Conservation (phyloP, 1,140 invertebrate genomes). For the Papilio helenus region DNA sequence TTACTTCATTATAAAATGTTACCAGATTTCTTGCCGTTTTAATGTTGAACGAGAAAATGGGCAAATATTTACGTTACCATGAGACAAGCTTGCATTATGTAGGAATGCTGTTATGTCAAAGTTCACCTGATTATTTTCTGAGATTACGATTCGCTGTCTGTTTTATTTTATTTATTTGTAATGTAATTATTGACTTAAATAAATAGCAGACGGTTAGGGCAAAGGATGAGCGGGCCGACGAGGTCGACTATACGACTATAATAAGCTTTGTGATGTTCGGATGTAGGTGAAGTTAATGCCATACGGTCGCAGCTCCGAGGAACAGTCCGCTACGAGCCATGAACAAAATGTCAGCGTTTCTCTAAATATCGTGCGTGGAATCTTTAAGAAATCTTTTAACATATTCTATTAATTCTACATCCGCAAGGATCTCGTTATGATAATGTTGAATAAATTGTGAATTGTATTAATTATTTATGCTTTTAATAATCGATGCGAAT, state of each 20-base stretch:
- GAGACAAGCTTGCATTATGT: slow-evolving; percentile 48
- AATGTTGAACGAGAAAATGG: slow-evolving; percentile 49
- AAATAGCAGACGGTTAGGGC: slow-evolving; percentile 44
- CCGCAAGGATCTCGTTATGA: slow-evolving; percentile 41
- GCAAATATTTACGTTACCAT: slow-evolving; percentile 51
- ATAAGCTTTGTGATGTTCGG: slow-evolving; percentile 55
- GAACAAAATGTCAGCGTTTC: slow-evolving; percentile 65
- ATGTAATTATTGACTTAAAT: slow-evolving; percentile 44
- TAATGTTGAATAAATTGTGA: slow-evolving; percentile 24
- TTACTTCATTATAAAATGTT: slow-evolving; percentile 46
- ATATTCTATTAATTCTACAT: slow-evolving; percentile 44
- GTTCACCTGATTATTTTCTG: slow-evolving; percentile 55
- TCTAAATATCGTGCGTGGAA: slow-evolving; percentile 60
- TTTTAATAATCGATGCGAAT: slow-evolving; percentile 29
- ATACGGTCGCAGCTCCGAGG: slow-evolving; percentile 58
- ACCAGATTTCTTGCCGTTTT: slow-evolving; percentile 46
- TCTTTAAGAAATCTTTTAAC: slow-evolving; percentile 49
- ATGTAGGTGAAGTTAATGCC: slow-evolving; percentile 69
- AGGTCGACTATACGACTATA: slow-evolving; percentile 45
- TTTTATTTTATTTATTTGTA: slow-evolving; percentile 46
- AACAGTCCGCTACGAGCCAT: slow-evolving; percentile 55
- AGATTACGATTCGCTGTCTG: slow-evolving; percentile 13
- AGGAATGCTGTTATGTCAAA: slow-evolving; percentile 52
- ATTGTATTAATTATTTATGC: slow-evolving; percentile 24
- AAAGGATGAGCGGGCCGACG: slow-evolving; percentile 44